These are phyloP conservation scores for Leucophenga maculata DNA, from an alignment of 2,888 invertebrate genomes.

Conservation along the genomic window DNA sequence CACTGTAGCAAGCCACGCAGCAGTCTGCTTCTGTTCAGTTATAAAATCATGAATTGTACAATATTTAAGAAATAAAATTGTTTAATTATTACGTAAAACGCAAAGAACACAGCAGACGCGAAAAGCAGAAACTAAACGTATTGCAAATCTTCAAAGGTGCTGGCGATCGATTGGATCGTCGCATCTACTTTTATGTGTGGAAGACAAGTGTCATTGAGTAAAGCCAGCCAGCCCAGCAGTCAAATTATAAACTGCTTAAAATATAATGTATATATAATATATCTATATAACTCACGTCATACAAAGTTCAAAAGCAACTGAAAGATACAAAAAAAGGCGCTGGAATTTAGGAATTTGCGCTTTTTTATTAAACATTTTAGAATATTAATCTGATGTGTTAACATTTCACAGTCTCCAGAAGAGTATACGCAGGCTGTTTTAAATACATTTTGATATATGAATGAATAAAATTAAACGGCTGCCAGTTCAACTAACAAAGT, in stretches of 20 bases:
- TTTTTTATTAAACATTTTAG: no score
- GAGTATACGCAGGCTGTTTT: constrained; percentile 33
- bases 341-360: background rate
- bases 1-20: constrained; percentile 34
- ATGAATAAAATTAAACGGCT: constrained; percentile 43
- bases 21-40: constrained; percentile 51
- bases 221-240: background rate
- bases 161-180: background rate
- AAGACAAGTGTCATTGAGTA: constrained; percentile 12
- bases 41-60: constrained; percentile 38
- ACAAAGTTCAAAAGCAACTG: no score
- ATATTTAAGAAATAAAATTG: constrained; percentile 36
- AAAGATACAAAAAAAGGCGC: background rate
- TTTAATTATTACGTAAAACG: constrained; percentile 63
- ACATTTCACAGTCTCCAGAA: background rate
- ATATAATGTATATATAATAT: background rate
- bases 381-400: no score
- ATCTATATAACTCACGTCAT: no score
- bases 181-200: background rate
- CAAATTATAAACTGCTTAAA: background rate
- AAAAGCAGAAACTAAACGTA: no score
- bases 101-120: constrained; percentile 23
- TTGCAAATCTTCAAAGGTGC: no score
- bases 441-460: constrained; percentile 56
- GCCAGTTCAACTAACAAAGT: no score